Base-by-base conservation (phyloP, 2,888 invertebrate species). In the Latheticus oryzae region DNA sequence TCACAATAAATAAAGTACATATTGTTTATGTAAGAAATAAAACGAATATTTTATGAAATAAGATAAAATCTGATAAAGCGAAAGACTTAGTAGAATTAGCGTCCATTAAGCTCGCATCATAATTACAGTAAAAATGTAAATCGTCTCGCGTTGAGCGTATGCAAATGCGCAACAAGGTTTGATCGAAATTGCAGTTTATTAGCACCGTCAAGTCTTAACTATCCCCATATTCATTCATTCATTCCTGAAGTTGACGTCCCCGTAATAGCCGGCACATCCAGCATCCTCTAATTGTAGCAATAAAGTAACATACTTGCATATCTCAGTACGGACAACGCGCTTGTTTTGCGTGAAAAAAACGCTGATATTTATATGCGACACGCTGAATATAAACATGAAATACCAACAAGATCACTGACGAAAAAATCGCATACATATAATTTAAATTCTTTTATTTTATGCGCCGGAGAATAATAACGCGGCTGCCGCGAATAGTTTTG, bases 371-470 rank as follows among this genome's bases (percentile, higher is more conserved):
- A 77, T 77, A 73, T 68, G 75, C 74, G 76, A 75, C 75, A 75
- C 74, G 68, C 74, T 74, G 78, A 76, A 78, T 78, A 78, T 78
- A 78, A 73, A 78, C 78, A 78, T 77, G 77, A 76, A 77, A 77
- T 72, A 76, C 77, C 77, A 76, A 74, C 73, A 72, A 71, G 70
- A 69, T 68, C 67, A 71, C 72, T 76, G 76, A 76, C 77, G 74
- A 75, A 77, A 78, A 77, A 78, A 77, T 76, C 74, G 75, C 45
- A 55, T 74, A 75, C 76, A 75, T 78, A 78, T 78, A 76, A 77
- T 78, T 77, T 76, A 74, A 76, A 76, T 78, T 76, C 76, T 78
- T 78, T 77, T 77, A 76, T 76, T 77, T 76, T 73, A 74, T 73
- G 72, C 72, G 70, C 72, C 72, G 66, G 63, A 65, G 77, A 75